Base-by-base conservation (phyloP, 2,113 vertebrate genomes). In the Hippocampus comes region DNA sequence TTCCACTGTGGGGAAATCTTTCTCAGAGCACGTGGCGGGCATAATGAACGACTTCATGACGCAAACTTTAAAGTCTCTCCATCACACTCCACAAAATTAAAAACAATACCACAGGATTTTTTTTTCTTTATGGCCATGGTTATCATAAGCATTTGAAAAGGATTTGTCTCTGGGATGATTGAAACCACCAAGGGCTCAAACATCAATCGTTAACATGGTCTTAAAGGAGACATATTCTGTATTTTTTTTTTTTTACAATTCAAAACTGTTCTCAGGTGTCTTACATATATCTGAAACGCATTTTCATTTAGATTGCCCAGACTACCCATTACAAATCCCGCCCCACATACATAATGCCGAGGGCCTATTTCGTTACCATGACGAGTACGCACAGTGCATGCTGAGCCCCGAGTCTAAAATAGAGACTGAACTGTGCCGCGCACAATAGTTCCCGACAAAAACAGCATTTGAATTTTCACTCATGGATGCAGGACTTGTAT, bases 21-120 rank as follows among this genome's bases (percentile, higher is more conserved):
- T 85, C 80, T 78, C 73, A 0, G 68, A 82, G 73, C 78, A 71
- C 82, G 85, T 3, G 71, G 82, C 70, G 57, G 74, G 75, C 60
- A 68, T 72, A 68, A 51, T 20, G 11, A 84, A 80, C 70, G 76
- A 83, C 72, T 76, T 70, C 74, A 84, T 61, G 61, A 78, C 57
- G 68, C 59, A 8, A 57, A 46, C 65, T 63, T 77, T 78, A 6
- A 68, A 74, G 75, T 60, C 60, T 56, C 70, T 73, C 55, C 56
- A 73, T 60, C 77, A 49, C 38, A 8, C 51, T 4, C 30, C 69
- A 23, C 38, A 71, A 48, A 78, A 41, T 64, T 23, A 25, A 68
- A 34, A 46, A 76, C 14, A 69, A 74, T 67, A 61, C 2, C 59
- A 67, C 66, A 60, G 69, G 38, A 17, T 49, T 12, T 11, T 46